Base-by-base conservation (phyloP, 2,113 vertebrate genomes). In the Carlito syrichta region DNA sequence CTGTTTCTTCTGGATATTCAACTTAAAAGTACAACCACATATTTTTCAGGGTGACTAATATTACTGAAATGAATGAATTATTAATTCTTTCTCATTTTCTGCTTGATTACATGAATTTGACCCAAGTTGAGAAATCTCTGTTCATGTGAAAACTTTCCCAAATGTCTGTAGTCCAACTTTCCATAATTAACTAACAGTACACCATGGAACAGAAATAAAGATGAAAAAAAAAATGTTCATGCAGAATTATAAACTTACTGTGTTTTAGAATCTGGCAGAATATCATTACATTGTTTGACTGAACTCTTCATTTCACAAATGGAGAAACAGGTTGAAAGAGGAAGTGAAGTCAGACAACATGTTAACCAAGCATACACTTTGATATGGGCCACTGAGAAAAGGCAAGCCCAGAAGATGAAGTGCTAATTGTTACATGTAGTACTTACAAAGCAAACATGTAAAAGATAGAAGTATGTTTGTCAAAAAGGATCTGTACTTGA, bases 1-100 rank as follows among this genome's bases (percentile, higher is more conserved):
- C 27, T 96, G 0, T 50, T 83, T 95, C 87, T 89, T n/a, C 43
- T 94, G 81, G n/a, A 48, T 93, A 23, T 86, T 40, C 52, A 93
- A 14, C 52, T 86, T 94, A 79, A 86, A 93, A 95, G 48, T 88
- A 73, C 76, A 96, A 81, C 78, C 40, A 58, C 35, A 38, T 94
- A n/a, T 79, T 96, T 91, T 91, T 84, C 73, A 86, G 38, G 27
- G 23, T 81, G n/a, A 73, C 52, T 89, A 63, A 43, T 89, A 48
- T 68, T 84, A 62, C 62, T 91, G 63, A 97, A 94, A 71, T 96
- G 19, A 82, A 74, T 73, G 63, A 81, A 83, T 56, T 60, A 52
- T 92, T 85, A 79, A 54, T 56, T 82, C 23, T 93, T 93, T 93
- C 27, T 40, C 17, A 63, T 95, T 90, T 94, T 84, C 40, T 13